phyloP scores from a whole-genome alignment of 2,888 invertebrate genomes.

The Ophonus ardosiacus region DNA sequence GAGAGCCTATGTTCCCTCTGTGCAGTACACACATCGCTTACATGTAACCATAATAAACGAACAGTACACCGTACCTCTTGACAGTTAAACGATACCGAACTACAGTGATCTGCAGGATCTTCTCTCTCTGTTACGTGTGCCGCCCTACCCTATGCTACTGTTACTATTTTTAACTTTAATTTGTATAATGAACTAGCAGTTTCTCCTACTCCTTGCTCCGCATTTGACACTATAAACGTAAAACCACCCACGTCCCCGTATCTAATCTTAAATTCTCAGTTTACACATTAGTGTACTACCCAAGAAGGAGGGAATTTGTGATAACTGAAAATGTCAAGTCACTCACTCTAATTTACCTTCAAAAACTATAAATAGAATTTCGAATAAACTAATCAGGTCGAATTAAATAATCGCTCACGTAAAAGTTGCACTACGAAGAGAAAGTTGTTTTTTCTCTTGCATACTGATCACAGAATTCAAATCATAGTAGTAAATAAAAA shows the following conservation, averaged over 20 bases:
- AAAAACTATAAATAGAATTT: slow-evolving; percentile 43
- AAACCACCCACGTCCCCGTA: slow-evolving; percentile 5
- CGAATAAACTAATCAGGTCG: slow-evolving; percentile 42
- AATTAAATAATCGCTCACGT: slow-evolving; percentile 50
- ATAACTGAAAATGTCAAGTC: slow-evolving; percentile 45
- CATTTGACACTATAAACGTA: slow-evolving; percentile 23
- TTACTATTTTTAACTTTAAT: slow-evolving; percentile 36
- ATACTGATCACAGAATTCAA: slow-evolving; percentile 33
- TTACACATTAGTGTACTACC: slow-evolving; percentile 38
- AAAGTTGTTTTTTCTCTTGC: slow-evolving; percentile 53
- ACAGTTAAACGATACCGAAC: slow-evolving; percentile 16
- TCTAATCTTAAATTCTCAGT: slow-evolving; percentile 39
- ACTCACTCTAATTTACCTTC: slow-evolving; percentile 7
- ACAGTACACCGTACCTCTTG: slow-evolving; percentile 31
- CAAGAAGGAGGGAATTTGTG: slow-evolving; percentile 41
- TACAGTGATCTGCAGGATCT: slow-evolving; percentile 40
- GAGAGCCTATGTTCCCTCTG: slow-evolving; percentile 55
- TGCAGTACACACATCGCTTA: slow-evolving; percentile 59
- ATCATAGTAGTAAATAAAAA: slow-evolving; percentile 49
- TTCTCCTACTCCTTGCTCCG: slow-evolving; percentile 20
- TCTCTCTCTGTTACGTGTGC: slow-evolving; percentile 37
- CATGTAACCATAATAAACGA: slow-evolving; percentile 22
- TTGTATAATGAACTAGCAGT: slow-evolving; percentile 28
- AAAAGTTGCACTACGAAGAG: slow-evolving; percentile 51
- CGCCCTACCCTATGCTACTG: slow-evolving; percentile 37